These are phyloP conservation scores for Danionella cerebrum DNA, from an alignment of 2,113 vertebrate genomes.

Conservation along the genomic window DNA sequence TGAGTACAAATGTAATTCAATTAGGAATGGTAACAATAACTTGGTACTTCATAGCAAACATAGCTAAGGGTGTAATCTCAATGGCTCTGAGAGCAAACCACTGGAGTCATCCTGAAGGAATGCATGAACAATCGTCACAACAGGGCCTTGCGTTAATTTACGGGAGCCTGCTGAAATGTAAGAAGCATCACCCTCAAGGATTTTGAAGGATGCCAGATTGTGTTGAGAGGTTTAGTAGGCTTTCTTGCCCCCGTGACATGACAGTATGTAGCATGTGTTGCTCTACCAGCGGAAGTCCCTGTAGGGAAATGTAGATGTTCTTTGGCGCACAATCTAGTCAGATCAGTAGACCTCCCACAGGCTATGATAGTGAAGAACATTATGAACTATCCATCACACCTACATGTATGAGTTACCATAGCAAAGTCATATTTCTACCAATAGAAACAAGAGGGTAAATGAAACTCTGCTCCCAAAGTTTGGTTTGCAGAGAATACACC, in stretches of 20 bases:
- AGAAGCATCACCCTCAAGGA: neutral
- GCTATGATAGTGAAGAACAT: neutral
- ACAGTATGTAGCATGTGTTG: slow-evolving; percentile 31
- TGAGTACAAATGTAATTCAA: too few relatives aligned
- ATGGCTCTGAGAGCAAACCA: neutral
- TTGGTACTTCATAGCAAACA: too few relatives aligned
- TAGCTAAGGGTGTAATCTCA: too few relatives aligned
- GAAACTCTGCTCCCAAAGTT: neutral
- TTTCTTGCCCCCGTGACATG: slow-evolving; percentile 1
- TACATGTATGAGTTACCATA: neutral
- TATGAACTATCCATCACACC: neutral
- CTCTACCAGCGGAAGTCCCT: slow-evolving; percentile 1
- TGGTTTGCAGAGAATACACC: neutral
- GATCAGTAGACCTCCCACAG: neutral
- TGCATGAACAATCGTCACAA: slow-evolving; percentile 14
- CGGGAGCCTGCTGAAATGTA: neutral
- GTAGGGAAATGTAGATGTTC: slow-evolving; percentile 2
- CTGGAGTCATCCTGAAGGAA: slow-evolving; percentile 26
- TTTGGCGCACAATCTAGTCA: slow-evolving; percentile 17
- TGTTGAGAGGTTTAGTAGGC: neutral
- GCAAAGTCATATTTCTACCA: neutral
- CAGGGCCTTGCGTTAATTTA: slow-evolving; percentile 17
- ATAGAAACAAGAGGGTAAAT: neutral
- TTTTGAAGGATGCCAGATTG: neutral
- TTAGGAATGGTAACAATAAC: neutral